Conservation (phyloP, 2,797 vertebrate genomes). For the Parambassis ranga region DNA sequence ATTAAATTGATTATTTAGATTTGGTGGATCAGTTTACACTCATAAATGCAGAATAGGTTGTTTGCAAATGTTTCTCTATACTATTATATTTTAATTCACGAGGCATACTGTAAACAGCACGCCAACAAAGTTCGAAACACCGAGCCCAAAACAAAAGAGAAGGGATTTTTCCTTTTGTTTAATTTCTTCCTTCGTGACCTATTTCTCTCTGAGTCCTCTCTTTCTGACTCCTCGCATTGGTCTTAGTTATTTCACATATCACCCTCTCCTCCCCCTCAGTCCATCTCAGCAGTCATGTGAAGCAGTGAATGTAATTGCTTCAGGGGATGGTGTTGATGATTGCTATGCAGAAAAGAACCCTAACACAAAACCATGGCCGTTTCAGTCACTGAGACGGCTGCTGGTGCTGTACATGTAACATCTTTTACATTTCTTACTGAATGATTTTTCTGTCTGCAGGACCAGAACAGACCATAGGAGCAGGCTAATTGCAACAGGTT, state of each 20-base stretch:
- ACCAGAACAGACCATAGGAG: conserved; percentile 3
- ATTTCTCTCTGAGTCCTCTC: neutral
- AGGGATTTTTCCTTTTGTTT: neutral
- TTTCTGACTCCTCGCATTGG: conserved; percentile 4
- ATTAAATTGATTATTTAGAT: neutral
- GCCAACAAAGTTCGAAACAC: no score
- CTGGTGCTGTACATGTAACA: neutral
- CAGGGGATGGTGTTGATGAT: conserved; percentile 4
- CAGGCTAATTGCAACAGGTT: conserved; percentile 39
- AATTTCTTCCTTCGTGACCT: neutral
- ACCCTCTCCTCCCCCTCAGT: conserved; percentile 6
- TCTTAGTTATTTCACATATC: conserved; percentile 16
- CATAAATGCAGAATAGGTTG: no score
- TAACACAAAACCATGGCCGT: neutral
- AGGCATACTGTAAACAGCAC: neutral
- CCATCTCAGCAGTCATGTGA: conserved; percentile 50
- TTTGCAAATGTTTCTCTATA: no score
- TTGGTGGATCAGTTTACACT: neutral
- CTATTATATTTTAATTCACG: no score
- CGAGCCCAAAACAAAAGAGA: neutral
- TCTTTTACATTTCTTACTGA: neutral
- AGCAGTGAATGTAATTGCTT: conserved; percentile 42
- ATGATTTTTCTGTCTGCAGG: conserved; percentile 14
- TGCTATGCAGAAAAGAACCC: conserved; percentile 2
- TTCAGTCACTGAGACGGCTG: neutral